A percentile compares a stretch with the other conserved stretches of the same genome.
Conservation (phyloP, 2,888 invertebrate species). For the Alitta virens region DNA sequence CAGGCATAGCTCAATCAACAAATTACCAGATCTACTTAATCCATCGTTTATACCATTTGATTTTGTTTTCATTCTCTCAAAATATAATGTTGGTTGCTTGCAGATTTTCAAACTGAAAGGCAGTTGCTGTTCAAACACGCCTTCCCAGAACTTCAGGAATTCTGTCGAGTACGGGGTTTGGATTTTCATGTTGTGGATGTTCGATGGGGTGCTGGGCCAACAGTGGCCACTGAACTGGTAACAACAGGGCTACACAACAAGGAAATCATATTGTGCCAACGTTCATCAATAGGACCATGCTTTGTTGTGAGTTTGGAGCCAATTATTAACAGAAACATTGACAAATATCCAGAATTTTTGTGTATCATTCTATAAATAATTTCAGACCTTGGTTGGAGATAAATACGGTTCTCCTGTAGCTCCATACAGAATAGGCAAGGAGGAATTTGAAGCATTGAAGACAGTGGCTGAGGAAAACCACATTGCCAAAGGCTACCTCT, state of each 20-base stretch:
- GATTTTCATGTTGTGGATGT: conserved; percentile 18
- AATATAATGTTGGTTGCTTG: background rate
- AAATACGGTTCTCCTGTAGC: conserved; percentile 9
- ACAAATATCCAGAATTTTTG: too few species aligned
- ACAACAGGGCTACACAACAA: conserved; percentile 3
- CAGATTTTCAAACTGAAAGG: conserved; percentile 14
- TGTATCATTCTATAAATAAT: too few species aligned
- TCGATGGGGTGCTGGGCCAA: conserved; percentile 3
- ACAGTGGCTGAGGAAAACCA: conserved; percentile 15
- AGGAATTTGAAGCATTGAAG: conserved; percentile 12
- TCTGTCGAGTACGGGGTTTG: conserved; percentile 10
- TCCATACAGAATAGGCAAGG: conserved; percentile 3
- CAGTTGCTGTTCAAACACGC: conserved; percentile 1
- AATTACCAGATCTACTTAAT: too few species aligned
- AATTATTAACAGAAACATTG: too few species aligned
- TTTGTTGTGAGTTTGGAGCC: conserved; percentile 4
- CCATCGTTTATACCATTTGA: background rate
- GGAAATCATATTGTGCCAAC: conserved; percentile 4
- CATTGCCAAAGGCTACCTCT: conserved; percentile 5
- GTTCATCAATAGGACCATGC: conserved; percentile 6
- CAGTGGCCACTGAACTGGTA: background rate
- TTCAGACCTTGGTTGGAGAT: conserved; percentile 11
- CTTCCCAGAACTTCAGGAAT: conserved; percentile 14
- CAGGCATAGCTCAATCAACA: too few species aligned
- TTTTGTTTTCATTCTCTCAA: too few species aligned